A percentile compares a stretch with the other conserved stretches of the same genome.
Evolutionary conservation across 2,113 vertebrate genomes (phyloP).

Genomic region (Colossoma macropomum): DNA sequence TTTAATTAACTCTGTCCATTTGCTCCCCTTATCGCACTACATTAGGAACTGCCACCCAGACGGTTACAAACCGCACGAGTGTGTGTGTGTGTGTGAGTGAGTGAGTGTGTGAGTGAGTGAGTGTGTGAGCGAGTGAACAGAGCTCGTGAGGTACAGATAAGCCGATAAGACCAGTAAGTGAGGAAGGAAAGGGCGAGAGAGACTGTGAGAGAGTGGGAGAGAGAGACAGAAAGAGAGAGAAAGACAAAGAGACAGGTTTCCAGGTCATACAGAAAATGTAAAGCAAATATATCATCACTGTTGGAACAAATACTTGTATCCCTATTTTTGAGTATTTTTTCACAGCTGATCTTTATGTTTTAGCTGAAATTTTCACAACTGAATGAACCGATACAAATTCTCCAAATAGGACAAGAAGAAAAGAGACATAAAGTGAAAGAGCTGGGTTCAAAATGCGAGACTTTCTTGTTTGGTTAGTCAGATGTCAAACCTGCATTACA

Average conservation of each 20-base stretch:
- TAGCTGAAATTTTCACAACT: no score
- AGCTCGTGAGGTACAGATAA: conserved; percentile 27
- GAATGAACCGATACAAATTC: no score
- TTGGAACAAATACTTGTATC: no score
- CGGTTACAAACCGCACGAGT: conserved; percentile 4
- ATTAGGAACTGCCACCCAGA: conserved; percentile 54
- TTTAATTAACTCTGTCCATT: conserved; percentile 62
- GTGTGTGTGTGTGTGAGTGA: conserved; percentile 19
- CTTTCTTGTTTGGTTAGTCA: no score
- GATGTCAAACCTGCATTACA: no score
- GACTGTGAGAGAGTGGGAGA: not conserved
- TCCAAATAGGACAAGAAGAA: no score
- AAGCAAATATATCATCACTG: no score
- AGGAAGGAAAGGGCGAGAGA: not conserved
- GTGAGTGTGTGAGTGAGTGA: conserved; percentile 15
- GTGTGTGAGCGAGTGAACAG: not conserved
- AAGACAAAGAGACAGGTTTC: not conserved
- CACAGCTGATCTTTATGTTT: no score
- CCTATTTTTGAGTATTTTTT: no score
- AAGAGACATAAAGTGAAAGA: no score
- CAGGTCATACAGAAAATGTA: no score
- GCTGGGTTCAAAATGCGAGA: no score
- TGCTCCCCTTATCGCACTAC: conserved; percentile 53
- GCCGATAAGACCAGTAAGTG: conserved; percentile 19
- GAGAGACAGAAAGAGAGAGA: not conserved